Conservation (phyloP, 2,113 vertebrate species). For the Microcebus lehilahytsara region DNA sequence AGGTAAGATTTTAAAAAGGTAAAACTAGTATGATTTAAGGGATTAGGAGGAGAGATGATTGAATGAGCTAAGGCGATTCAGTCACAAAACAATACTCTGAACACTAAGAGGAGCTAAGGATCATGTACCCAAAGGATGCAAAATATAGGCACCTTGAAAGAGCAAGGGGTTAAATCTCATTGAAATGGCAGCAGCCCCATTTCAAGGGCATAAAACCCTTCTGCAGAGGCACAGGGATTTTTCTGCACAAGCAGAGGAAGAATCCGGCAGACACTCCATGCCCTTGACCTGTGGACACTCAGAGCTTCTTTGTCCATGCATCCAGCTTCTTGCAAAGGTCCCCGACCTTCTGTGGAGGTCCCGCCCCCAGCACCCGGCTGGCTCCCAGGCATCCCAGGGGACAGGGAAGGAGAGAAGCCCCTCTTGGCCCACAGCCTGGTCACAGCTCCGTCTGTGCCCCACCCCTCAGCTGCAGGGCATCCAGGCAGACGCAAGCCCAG, state of each 20-base stretch:
- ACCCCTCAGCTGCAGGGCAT: neutral
- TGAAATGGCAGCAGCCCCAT: neutral
- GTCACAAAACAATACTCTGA: neutral
- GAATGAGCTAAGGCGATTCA: neutral
- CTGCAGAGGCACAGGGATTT: neutral
- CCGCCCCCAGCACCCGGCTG: neutral
- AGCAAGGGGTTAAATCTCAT: neutral
- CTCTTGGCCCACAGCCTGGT: neutral
- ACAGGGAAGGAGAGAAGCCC: neutral
- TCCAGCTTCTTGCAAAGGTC: neutral
- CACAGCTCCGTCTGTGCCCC: neutral
- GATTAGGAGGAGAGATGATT: slow-evolving; percentile 40
- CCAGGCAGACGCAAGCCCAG: neutral
- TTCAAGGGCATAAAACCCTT: neutral
- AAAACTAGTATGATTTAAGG: neutral
- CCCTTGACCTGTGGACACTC: neutral
- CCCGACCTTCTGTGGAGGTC: neutral
- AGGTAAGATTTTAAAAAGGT: slow-evolving; percentile 57
- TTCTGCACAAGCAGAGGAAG: neutral
- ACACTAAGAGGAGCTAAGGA: neutral
- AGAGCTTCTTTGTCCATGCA: neutral
- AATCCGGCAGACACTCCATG: neutral
- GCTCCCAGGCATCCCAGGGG: neutral
- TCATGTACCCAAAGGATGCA: neutral
- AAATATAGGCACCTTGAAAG: neutral